These are phyloP conservation scores for Volucella inanis DNA, from an alignment of 2,888 invertebrate species.

Conservation along the genomic window DNA sequence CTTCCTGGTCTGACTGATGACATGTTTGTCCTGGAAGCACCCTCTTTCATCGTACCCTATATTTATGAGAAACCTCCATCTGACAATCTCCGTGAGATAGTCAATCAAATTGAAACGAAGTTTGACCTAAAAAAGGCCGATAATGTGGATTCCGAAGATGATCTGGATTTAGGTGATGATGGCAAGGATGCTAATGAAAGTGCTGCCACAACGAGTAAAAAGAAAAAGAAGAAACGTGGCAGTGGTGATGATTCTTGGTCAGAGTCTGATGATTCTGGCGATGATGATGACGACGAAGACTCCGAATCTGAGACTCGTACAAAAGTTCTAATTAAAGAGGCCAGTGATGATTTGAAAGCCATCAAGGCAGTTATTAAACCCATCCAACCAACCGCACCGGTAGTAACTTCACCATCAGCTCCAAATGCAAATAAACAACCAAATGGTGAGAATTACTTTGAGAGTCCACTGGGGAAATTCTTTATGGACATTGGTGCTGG, in stretches of 20 bases:
- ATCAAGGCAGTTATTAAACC: slow-evolving; percentile 84
- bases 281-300: slow-evolving; percentile 82
- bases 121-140: slow-evolving; percentile 84
- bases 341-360: slow-evolving; percentile 84
- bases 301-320: slow-evolving; percentile 84
- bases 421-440: slow-evolving; percentile 80
- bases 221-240: slow-evolving; percentile 80
- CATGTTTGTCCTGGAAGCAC: slow-evolving; percentile 96
- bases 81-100: slow-evolving; percentile 89
- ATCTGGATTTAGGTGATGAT: slow-evolving; percentile 81
- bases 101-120: slow-evolving; percentile 86
- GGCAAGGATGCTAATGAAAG: slow-evolving; percentile 77
- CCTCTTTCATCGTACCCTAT: slow-evolving; percentile 96
- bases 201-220: slow-evolving; percentile 80
- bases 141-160: slow-evolving; percentile 85
- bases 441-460: slow-evolving; percentile 90
- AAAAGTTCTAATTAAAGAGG: slow-evolving; percentile 85
- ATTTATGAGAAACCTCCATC: slow-evolving; percentile 95
- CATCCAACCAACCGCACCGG: slow-evolving; percentile 81
- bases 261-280: slow-evolving; percentile 84
- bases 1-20: slow-evolving; percentile 94
- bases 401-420: slow-evolving; percentile 76
- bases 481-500: slow-evolving; percentile 95
- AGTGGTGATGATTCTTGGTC: slow-evolving; percentile 86
- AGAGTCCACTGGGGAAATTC: slow-evolving; percentile 93